These are phyloP conservation scores for Nasonia oneida DNA, from an alignment of 2,888 invertebrate species.

Conservation along the genomic window DNA sequence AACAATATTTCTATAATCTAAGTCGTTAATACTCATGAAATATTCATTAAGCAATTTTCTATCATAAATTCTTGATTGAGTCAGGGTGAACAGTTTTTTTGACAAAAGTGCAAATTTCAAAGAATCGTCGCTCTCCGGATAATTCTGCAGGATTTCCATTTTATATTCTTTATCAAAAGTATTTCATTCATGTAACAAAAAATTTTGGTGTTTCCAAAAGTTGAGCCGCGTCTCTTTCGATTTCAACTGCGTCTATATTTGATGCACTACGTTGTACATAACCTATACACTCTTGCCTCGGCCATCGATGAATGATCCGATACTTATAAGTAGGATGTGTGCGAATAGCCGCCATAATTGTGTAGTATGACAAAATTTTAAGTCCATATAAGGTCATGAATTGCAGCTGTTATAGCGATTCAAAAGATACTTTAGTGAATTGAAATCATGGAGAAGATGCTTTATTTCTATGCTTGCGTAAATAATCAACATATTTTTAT, in stretches of 20 bases:
- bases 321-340: too few species aligned
- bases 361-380: neutral
- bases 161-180: conserved; percentile 1
- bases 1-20: conserved; percentile 81
- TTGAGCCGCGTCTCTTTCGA: conserved; percentile 14
- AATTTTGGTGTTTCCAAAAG: conserved; percentile 41
- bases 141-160: conserved; percentile 52
- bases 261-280: conserved; percentile 32
- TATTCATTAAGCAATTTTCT: conserved; percentile 79
- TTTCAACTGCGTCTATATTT: conserved; percentile 21
- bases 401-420: neutral
- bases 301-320: too few species aligned
- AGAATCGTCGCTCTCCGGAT: conserved; percentile 36
- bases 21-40: conserved; percentile 83
- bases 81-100: conserved; percentile 69
- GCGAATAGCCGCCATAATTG: neutral
- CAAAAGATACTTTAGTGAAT: neutral
- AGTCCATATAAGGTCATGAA: conserved; percentile 45
- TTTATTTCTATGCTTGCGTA: too few species aligned
- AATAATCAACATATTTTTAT: too few species aligned
- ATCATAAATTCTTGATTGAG: conserved; percentile 68
- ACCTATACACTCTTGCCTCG: conserved; percentile 35
- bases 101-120: conserved; percentile 68
- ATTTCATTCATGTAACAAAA: conserved; percentile 3
- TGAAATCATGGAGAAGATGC: neutral